phyloP scores from a whole-genome alignment of 1,140 invertebrate species.

The Drosophila bocqueti region DNA sequence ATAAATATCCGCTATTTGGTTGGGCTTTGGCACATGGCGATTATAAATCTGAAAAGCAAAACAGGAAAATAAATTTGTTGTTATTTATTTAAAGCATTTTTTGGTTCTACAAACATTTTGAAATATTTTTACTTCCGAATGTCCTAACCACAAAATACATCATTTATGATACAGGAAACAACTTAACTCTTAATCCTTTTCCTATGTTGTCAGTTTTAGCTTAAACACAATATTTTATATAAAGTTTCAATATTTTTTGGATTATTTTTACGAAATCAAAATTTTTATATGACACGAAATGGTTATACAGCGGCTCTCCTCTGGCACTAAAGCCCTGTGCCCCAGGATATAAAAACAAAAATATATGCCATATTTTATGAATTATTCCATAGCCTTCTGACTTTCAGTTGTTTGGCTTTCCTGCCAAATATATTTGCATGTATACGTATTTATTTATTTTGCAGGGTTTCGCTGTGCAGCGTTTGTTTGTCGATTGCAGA shows the following conservation, averaged over 20 bases:
- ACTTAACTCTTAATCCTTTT: not conserved
- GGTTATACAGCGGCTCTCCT: not conserved
- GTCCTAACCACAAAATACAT: not conserved
- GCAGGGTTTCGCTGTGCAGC: conserved; percentile 25
- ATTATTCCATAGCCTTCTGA: conserved; percentile 12
- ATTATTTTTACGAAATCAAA: not conserved
- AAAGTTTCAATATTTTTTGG: not conserved
- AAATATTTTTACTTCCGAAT: not conserved
- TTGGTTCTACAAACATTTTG: not conserved
- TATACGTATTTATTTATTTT: conserved; percentile 46
- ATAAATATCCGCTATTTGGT: conserved; percentile 23
- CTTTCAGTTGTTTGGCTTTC: conserved; percentile 39
- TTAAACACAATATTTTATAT: not conserved
- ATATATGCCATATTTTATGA: conserved; percentile 20
- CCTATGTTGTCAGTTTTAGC: not conserved
- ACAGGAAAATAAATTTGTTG: conserved; percentile 20
- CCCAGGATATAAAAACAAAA: conserved; percentile 1
- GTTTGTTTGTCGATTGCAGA: conserved; percentile 33
- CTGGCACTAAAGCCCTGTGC: too few relatives aligned
- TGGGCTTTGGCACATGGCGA: conserved; percentile 42
- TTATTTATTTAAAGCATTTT: not conserved
- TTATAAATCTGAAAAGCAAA: conserved; percentile 36
- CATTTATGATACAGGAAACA: not conserved
- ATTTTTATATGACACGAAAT: not conserved
- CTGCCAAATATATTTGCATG: conserved; percentile 41